Conservation (phyloP, 2,888 invertebrate species). For the Chloromyia formosa region DNA sequence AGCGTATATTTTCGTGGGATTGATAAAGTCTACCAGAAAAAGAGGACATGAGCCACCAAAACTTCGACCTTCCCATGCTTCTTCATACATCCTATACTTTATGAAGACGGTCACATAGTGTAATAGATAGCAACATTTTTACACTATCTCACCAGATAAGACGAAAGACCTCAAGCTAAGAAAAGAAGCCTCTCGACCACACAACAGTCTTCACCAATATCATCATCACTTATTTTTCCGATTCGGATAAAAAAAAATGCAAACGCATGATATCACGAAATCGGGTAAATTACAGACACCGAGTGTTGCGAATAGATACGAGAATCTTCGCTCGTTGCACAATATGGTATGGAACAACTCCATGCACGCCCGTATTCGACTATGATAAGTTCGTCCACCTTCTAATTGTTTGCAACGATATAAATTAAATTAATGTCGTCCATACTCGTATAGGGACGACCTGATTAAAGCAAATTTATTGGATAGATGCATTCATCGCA, state of each 20-base stretch:
- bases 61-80: conserved; percentile 7
- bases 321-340: background rate
- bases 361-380: background rate
- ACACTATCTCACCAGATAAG: conserved; percentile 20
- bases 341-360: background rate
- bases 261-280: background rate
- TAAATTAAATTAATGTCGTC: background rate
- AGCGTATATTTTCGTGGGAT: background rate
- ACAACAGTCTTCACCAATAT: too few species aligned
- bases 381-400: conserved; percentile 3
- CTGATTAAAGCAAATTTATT: background rate
- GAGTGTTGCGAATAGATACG: background rate
- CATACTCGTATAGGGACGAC: background rate
- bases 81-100: background rate
- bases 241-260: background rate
- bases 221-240: background rate
- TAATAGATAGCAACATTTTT: background rate
- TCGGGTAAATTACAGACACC: background rate
- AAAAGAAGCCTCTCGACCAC: too few species aligned
- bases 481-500: background rate
- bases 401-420: background rate
- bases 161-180: background rate
- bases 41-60: background rate
- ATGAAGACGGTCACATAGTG: background rate
- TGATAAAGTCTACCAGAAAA: conserved; percentile 4